Evolutionary conservation across 2,888 invertebrate species (phyloP), one percentile per base, ranked within the genome.

Genomic region (Papilio demoleus): DNA sequence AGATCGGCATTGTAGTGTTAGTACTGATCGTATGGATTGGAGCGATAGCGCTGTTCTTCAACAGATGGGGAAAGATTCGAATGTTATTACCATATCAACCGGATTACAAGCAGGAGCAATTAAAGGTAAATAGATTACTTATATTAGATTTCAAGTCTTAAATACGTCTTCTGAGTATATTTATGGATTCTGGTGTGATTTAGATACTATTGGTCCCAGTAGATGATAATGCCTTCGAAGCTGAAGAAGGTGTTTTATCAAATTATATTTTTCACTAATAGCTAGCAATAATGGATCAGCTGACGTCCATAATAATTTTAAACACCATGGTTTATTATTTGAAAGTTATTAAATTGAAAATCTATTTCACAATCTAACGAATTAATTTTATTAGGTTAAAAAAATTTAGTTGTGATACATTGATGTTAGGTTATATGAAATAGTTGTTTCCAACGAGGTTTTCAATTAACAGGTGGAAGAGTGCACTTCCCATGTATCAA

Each of bases 81-180:
- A 97, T 97, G 97, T 93, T 98, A 76, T 93, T 97, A 75, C 97
- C 97, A 5, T 97, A 97, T 84, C 97, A 97, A 81, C 97, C 97
- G 12, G 97, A 97, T 84, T 97, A 97, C 87, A 97, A 97, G 82
- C 95, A 95, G 76, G 97, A 97, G 79, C 97, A 97, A 83, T 90
- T 97, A 64, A 97, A 97, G 93, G 93, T 92, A 82, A 77, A 67
- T 47, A 6, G 34, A 50, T 53, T 6, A 50, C 22, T 38, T 27
- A 11, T 6, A 14, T 19, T 14, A 6, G 14, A 9, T 56, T 12
- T 47, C 12, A 47, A 45, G 6, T 12, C 1, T 8, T 19, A 6
- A 22, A 12, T 45, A 4, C 6, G 31, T 47, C 47, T 45, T 47
- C 9, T 45, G 47, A 12, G 47, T 22, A 4, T 45, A 11, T 47